A percentile compares a stretch with the other conserved stretches of the same genome.
These are phyloP conservation scores for Salmo trutta DNA, from an alignment of 2,797 vertebrate genomes.

Conservation along the genomic window DNA sequence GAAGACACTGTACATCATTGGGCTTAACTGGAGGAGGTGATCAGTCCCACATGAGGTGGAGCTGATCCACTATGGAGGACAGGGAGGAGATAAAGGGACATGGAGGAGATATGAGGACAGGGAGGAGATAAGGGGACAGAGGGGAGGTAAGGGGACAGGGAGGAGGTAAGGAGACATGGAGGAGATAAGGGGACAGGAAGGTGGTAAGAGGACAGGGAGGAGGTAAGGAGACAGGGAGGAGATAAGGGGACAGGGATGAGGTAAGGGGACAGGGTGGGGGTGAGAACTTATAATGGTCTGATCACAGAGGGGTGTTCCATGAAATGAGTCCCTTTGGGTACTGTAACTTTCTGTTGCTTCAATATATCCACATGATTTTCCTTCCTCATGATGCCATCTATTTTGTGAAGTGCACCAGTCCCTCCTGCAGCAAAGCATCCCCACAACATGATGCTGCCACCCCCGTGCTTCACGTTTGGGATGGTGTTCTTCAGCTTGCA, in stretches of 20 bases:
- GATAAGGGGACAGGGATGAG: not conserved
- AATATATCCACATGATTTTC: no score
- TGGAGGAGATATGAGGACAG: not conserved
- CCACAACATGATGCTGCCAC: no score
- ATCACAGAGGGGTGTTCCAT: no score
- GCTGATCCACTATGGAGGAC: conserved; percentile 42
- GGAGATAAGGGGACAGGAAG: not conserved
- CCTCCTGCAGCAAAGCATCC: no score
- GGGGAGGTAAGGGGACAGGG: not conserved
- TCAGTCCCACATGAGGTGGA: conserved; percentile 70
- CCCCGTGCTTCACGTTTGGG: no score
- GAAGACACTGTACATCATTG: conserved; percentile 53
- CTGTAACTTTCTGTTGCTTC: no score
- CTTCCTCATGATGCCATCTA: no score
- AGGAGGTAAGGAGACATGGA: not conserved
- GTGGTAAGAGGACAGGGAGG: not conserved
- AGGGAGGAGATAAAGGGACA: conserved; percentile 38
- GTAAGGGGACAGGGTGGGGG: no score
- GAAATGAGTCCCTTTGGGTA: no score
- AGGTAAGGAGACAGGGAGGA: no score
- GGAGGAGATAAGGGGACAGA: not conserved
- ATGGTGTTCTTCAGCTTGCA: no score
- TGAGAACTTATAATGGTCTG: not conserved
- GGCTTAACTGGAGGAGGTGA: conserved; percentile 55
- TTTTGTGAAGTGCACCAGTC: no score